Evolutionary conservation across 2,113 vertebrate genomes (phyloP).

Genomic region (Lophius piscatorius): DNA sequence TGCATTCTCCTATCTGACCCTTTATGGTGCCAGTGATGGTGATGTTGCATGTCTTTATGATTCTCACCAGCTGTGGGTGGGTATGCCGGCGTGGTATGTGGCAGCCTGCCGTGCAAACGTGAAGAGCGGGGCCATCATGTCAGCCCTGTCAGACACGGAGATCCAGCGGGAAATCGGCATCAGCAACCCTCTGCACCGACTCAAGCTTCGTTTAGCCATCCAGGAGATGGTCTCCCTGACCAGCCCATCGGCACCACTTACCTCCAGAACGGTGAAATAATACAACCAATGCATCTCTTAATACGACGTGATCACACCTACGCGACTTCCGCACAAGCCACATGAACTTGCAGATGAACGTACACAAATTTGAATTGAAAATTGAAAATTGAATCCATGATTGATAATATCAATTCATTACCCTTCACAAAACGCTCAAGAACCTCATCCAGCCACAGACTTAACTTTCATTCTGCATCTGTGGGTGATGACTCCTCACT

Average conservation of each 20-base stretch:
- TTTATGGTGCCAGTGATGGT: constrained; percentile 28
- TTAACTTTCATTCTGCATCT: constrained; percentile 46
- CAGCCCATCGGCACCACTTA: constrained; percentile 93
- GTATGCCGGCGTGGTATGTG: constrained; percentile 98
- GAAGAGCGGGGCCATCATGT: constrained; percentile 98
- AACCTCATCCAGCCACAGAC: too few relatives aligned
- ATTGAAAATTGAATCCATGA: neutral
- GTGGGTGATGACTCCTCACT: constrained; percentile 28
- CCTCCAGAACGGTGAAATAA: constrained; percentile 79
- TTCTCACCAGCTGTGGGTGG: constrained; percentile 91
- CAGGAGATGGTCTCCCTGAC: constrained; percentile 98
- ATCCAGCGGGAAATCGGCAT: constrained; percentile 98
- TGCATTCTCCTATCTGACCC: constrained; percentile 12
- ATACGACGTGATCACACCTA: neutral
- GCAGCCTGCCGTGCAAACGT: constrained; percentile 96
- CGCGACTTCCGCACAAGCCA: neutral
- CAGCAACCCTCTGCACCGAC: constrained; percentile 94
- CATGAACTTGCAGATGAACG: neutral
- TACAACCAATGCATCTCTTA: constrained; percentile 6
- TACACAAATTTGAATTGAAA: too few relatives aligned
- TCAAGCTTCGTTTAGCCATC: constrained; percentile 95
- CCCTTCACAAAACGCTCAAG: constrained; percentile 23
- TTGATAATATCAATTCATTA: neutral
- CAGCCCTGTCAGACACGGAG: constrained; percentile 94
- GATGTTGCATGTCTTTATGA: constrained; percentile 42